Evolutionary conservation across 2,113 vertebrate genomes (phyloP), one percentile per base, ranked within the genome.

Genomic region (Mustelus asterias): DNA sequence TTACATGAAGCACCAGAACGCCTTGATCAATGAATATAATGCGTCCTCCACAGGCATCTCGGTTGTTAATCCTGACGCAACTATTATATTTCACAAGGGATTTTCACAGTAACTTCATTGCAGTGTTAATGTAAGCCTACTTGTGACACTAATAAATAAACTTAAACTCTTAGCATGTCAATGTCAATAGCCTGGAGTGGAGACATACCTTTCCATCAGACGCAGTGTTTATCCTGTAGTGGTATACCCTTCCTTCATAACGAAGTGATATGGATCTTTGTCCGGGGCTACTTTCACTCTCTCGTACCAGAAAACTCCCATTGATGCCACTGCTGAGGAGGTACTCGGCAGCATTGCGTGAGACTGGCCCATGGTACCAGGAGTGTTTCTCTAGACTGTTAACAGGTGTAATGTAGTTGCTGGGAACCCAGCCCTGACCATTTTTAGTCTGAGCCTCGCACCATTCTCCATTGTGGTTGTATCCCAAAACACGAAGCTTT

Each of bases 221-320:
- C 0, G 99, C 99, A 0, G 99, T 99, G 97, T 99, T 99, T 97
- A 99, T 99, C 96, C 99, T 97, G 98, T 99, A 99, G 98, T 99
- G 99, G 98, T 99, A 99, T 72, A 99, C 99, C 96, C 98, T 97
- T 0, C 98, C 98, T n/a, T 98, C 98, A 0, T 98, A 98, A 70
- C 98, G 93, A 96, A 98, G 97, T 0, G 98, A 98, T 95, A 98
- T 98, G 95, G 98, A 98, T 95, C 98, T 96, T 97, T 98, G 98
- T 0, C 98, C 98, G 0, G 98, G 98, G 3, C 98, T 98, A 97
- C 98, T 98, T 97, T 98, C 98, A 0, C 98, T 98, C 97, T 98
- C 98, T 0, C 98, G 97, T 95, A 98, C 98, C 95, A 98, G 96
- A 96, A 98, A 98, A 97, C 98, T 98, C 96, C 98, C 98, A 4